Base-by-base conservation (phyloP, 2,888 invertebrate species). In the Luffia ferchaultella region DNA sequence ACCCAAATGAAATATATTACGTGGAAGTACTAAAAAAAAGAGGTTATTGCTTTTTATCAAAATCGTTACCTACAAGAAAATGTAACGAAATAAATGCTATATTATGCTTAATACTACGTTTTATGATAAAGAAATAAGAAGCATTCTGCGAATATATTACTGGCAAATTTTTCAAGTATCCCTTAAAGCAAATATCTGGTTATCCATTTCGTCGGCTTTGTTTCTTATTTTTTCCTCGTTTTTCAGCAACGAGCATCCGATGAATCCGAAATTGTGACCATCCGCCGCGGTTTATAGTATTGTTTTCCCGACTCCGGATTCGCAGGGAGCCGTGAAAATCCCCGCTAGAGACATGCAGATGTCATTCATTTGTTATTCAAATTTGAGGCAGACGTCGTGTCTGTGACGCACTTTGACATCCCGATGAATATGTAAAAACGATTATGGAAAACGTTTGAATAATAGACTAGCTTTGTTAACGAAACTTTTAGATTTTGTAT, bases 311-410 rank as follows among this genome's bases (percentile, higher is more conserved):
- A 59, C 62, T 64, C 59, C 62, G 60, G 64, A 67, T 70, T 70
- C 65, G 60, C 65, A 61, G 62, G 65, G 60, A 59, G 57, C 57
- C 58, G 62, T 66, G 59, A 63, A 71, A 73, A 72, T 73, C 70
- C 53, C 50, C 2, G 50, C 51, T 52, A 56, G 55, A 66, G 67
- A 66, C 73, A 75, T 76, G 79, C 74, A 77, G 77, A 79, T 80
- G 76, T 68, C 71, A 68, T 62, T 64, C 66, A 77, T 82, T 83
- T 83, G 82, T 77, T 79, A 83, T 83, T 83, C 79, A 82, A 77
- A 83, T 82, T 70, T 62, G 58, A n/a, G 61, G 62, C 67, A 66
- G 74, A 68, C 73, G 72, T 68, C 73, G 68, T 70, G 72, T 68
- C 74, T 71, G 72, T 69, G 76, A 80, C 76, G 76, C 76, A 76